Conservation (phyloP, 1,140 invertebrate species). For the Aphis gossypii region DNA sequence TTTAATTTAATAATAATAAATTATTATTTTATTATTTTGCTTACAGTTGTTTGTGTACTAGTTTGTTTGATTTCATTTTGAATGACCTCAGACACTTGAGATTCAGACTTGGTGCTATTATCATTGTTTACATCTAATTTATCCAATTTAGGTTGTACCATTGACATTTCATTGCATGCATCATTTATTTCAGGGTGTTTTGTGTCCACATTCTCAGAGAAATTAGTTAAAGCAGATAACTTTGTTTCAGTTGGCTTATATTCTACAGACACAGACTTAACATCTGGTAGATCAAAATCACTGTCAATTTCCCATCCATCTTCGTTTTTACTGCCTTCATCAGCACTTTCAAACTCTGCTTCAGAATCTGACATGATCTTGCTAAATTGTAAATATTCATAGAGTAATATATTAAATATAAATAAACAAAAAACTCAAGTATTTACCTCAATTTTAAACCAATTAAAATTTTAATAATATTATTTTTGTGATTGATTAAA, state of each 20-base stretch:
- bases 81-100: neutral
- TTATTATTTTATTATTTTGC: neutral
- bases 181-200: neutral
- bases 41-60: neutral
- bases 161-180: neutral
- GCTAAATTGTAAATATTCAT: neutral
- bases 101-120: neutral
- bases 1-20: neutral
- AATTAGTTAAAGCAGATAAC: neutral
- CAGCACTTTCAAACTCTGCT: constrained; percentile 46
- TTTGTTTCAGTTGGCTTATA: neutral
- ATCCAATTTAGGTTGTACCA: neutral
- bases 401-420: too few species aligned
- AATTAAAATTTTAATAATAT: neutral
- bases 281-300: constrained; percentile 33
- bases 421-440: neutral
- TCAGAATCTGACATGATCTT: constrained; percentile 43
- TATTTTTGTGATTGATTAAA: neutral
- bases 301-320: constrained; percentile 45
- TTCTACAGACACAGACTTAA: neutral
- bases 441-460: neutral
- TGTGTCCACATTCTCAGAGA: neutral
- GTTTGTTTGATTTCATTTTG: neutral
- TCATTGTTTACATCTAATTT: neutral
- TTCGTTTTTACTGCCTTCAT: constrained; percentile 20